phyloP scores from a whole-genome alignment of 2,888 invertebrate genomes.

The Seira musarum region DNA sequence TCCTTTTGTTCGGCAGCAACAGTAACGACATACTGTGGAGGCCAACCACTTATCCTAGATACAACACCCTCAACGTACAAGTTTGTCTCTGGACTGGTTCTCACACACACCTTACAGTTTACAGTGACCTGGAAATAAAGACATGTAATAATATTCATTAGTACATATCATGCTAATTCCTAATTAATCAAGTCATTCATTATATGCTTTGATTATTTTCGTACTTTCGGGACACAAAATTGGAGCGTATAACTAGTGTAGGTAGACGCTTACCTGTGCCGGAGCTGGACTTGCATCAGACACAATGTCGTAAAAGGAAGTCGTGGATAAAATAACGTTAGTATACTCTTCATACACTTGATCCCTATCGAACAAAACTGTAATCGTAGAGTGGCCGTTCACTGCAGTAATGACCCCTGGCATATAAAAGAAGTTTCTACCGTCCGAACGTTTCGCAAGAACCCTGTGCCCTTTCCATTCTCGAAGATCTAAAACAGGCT shows the following conservation, averaged over 20 bases:
- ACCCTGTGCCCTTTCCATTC: conserved; percentile 96
- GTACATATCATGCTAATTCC: too few relatives aligned
- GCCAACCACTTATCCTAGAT: conserved; percentile 78
- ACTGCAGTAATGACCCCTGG: conserved; percentile 86
- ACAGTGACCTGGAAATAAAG: conserved; percentile 77
- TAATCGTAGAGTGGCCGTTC: conserved; percentile 66
- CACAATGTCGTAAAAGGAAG: conserved; percentile 82
- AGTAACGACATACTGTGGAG: conserved; percentile 80
- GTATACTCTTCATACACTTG: conserved; percentile 63
- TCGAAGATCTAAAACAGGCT: conserved; percentile 80
- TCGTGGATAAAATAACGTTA: conserved; percentile 65
- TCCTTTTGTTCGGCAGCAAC: conserved; percentile 66
- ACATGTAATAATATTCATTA: conserved; percentile 22
- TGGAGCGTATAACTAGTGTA: too few relatives aligned
- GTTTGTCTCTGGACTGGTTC: conserved; percentile 76
- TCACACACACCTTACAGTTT: conserved; percentile 85
- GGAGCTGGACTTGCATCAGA: conserved; percentile 88
- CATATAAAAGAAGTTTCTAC: conserved; percentile 79
- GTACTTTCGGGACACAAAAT: too few relatives aligned
- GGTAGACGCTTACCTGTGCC: conserved; percentile 69
- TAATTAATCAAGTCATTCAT: neutral
- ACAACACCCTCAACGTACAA: conserved; percentile 91
- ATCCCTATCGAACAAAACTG: conserved; percentile 69
- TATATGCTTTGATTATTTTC: too few relatives aligned
- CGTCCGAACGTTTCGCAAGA: conserved; percentile 83